Conservation (phyloP, 2,888 invertebrate species). For the Pristionchus maxplancki region DNA sequence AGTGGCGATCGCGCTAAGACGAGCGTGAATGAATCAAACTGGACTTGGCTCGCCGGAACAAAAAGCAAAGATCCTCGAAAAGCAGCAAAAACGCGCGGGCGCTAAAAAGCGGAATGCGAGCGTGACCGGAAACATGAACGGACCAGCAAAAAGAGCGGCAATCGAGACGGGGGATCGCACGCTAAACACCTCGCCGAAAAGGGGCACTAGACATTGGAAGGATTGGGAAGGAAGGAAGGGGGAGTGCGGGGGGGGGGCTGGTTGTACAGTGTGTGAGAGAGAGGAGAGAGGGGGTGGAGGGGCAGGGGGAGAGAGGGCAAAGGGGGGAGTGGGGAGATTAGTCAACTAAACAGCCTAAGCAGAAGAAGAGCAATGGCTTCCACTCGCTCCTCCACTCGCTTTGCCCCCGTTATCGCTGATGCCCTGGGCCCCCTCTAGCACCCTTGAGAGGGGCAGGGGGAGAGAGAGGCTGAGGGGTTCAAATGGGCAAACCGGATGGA, state of each 20-base stretch:
- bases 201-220: neutral
- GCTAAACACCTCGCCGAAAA: slow-evolving; percentile 4
- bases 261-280: slow-evolving; percentile 40
- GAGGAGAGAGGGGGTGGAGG: neutral
- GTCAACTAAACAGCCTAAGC: slow-evolving; percentile 46
- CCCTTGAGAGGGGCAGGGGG: neutral
- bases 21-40: neutral
- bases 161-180: neutral
- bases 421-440: slow-evolving; percentile 10
- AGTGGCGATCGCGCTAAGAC: neutral
- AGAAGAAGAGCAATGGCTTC: neutral
- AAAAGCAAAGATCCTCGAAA: neutral
- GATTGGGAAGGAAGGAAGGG: slow-evolving; percentile 4
- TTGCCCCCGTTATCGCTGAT: slow-evolving; percentile 12
- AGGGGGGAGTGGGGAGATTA: neutral
- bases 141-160: neutral
- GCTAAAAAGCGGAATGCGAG: neutral
- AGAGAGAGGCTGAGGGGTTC: slow-evolving; percentile 2
- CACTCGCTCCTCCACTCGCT: neutral
- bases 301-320: neutral
- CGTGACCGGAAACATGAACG: slow-evolving; percentile 8
- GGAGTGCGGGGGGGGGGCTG: neutral
- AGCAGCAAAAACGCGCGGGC: neutral
- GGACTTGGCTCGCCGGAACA: neutral
- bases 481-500: slow-evolving; percentile 27